phyloP scores from a whole-genome alignment of 2,113 vertebrate genomes.

The Chionodraco myersi region DNA sequence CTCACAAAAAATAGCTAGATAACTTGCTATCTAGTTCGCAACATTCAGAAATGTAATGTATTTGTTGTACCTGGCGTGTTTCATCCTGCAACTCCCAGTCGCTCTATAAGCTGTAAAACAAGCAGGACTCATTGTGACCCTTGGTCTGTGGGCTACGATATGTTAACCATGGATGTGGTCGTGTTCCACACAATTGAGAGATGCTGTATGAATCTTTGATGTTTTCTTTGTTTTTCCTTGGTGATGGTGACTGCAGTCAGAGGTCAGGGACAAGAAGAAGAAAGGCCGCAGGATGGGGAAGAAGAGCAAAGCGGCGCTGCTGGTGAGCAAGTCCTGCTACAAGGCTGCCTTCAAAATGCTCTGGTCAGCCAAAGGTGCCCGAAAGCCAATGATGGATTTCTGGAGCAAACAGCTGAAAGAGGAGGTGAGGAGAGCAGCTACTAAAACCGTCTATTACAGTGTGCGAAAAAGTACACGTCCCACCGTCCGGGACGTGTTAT shows the following conservation, averaged over 20 bases:
- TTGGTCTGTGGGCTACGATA: background rate
- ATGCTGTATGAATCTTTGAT: background rate
- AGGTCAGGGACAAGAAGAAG: constrained; percentile 34
- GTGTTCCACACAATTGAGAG: background rate
- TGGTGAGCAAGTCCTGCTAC: constrained; percentile 76
- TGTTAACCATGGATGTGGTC: background rate
- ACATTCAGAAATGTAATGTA: no score
- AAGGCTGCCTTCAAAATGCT: constrained; percentile 69
- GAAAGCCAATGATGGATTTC: constrained; percentile 79
- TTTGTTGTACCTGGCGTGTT: no score
- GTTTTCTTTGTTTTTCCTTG: background rate
- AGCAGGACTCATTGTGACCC: no score
- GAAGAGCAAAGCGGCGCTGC: constrained; percentile 65
- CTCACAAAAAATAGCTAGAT: no score
- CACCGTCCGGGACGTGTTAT: no score
- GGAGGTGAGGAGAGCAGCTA: constrained; percentile 59
- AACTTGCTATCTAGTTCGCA: no score
- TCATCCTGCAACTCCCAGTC: no score
- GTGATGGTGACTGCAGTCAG: constrained; percentile 10
- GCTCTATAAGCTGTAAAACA: no score
- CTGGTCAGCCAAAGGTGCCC: constrained; percentile 73
- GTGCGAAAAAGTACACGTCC: no score
- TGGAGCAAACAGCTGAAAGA: constrained; percentile 68
- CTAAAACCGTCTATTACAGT: background rate
- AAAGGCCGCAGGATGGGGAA: constrained; percentile 65